Evolutionary conservation across 2,113 vertebrate genomes (phyloP).

Genomic region (Antechinus stuartii): DNA sequence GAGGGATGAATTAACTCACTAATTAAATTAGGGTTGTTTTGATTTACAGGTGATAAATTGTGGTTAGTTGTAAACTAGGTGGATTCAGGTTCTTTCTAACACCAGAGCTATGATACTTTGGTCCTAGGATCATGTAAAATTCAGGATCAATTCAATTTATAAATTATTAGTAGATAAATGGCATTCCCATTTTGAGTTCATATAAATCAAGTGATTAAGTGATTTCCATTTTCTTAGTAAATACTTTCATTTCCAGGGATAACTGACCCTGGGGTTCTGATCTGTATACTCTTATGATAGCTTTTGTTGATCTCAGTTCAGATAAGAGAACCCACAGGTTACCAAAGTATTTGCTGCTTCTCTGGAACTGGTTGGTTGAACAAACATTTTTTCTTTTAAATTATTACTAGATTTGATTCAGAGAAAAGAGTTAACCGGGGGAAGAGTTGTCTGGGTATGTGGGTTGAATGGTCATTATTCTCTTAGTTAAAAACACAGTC

Average conservation of each 20-base stretch:
- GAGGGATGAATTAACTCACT: background rate
- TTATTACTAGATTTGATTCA: background rate
- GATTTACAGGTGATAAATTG: background rate
- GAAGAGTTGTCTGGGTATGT: background rate
- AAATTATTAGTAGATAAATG: background rate
- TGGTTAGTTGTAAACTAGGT: background rate
- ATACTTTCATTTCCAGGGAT: background rate
- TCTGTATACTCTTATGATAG: background rate
- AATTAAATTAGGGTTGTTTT: background rate
- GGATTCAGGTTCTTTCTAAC: background rate
- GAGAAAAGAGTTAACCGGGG: background rate
- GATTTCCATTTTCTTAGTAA: background rate
- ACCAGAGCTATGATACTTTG: background rate
- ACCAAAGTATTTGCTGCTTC: background rate
- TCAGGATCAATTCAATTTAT: background rate
- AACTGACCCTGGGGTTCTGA: background rate
- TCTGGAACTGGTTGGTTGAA: background rate
- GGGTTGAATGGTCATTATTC: constrained; percentile 18
- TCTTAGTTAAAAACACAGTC: background rate
- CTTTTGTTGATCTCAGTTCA: background rate
- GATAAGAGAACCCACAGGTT: background rate
- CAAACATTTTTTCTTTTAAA: background rate
- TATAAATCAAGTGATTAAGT: background rate
- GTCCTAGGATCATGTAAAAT: background rate
- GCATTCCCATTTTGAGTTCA: background rate